Base-by-base conservation (phyloP, 2,797 vertebrate genomes). In the Girardinus metallicus region DNA sequence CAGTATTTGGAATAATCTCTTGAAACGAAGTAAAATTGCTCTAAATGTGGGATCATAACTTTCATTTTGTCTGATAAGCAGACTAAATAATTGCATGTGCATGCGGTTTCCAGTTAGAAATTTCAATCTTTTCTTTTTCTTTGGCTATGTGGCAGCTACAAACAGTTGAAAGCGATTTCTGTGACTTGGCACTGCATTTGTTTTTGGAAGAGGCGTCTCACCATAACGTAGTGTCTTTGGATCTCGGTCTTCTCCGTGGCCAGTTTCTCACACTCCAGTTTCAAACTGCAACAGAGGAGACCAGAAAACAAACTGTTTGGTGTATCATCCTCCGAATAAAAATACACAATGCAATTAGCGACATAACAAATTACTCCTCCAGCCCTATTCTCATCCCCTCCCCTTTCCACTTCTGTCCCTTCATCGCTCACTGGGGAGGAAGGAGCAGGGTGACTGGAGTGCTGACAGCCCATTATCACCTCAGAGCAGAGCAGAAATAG, bases 181-280 rank as follows among this genome's bases (percentile, higher is more conserved):
- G 10, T 39, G 85, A 84, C 88, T 91, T 93, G 92, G 89, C 87
- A 85, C 73, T 29, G 53, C 70, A 82, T 72, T 83, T 82, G 81
- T 73, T 85, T 72, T 80, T 86, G 85, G 83, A 46, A 72, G 43
- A 46, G 43, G 81, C 62, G 74, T 91, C 97, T 97, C 93, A 98
- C 97, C 97, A 98, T 98, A 93, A 98, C 97, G 83, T 98, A 98
- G 94, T 98, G 97, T 87, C 97, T 96, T 94, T 98, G 97, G 92
- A 98, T 98, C 94, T 98, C 97, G 0, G 97, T 98, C 95, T 98
- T 98, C 91, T 98, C 97, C 49, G 97, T 98, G 76, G 97, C 97
- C 94, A 98, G 95, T 88, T 98, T 98, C 94, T 98, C 97, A 93
- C 97, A 98, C 92, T 98, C 97, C 92, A 98, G 84, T 91, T 98